phyloP scores from a whole-genome alignment of 1,140 invertebrate genomes.

The Euschistus heros region DNA sequence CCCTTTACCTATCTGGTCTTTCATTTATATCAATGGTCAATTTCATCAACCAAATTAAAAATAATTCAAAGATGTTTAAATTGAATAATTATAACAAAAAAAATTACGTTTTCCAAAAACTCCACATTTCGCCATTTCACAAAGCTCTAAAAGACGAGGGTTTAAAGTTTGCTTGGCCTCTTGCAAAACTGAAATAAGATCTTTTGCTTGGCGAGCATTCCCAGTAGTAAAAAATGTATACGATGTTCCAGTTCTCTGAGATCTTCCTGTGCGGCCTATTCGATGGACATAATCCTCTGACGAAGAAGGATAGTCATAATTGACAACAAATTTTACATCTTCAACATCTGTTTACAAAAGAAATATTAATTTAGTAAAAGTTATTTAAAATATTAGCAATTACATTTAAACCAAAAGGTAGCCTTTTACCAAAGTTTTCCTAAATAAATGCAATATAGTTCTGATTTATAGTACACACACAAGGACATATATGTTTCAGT shows the following conservation, averaged over 20 bases:
- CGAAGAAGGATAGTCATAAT: slow-evolving; percentile 96
- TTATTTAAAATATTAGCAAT: not conserved
- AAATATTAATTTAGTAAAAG: not conserved
- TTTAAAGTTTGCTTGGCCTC: slow-evolving; percentile 88
- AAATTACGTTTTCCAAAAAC: slow-evolving; percentile 25
- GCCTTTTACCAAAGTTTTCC: not conserved
- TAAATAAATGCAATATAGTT: not conserved
- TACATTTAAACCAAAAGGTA: not conserved
- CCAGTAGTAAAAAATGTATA: slow-evolving; percentile 94
- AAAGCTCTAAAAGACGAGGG: slow-evolving; percentile 54
- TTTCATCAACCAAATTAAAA: no score
- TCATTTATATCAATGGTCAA: no score
- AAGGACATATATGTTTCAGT: not conserved
- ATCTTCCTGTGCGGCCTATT: slow-evolving; percentile 91
- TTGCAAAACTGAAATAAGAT: slow-evolving; percentile 75
- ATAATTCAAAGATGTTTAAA: no score
- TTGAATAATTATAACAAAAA: no score
- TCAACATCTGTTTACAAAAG: slow-evolving; percentile 64
- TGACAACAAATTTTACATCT: slow-evolving; percentile 98
- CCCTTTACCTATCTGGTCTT: no score
- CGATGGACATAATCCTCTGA: slow-evolving; percentile 98
- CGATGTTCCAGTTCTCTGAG: slow-evolving; percentile 85
- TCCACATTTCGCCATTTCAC: slow-evolving; percentile 31
- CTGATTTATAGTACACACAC: not conserved
- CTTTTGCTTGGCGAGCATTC: slow-evolving; percentile 81